Evolutionary conservation across 2,113 vertebrate species (phyloP).

Genomic region (Urocolius indicus): DNA sequence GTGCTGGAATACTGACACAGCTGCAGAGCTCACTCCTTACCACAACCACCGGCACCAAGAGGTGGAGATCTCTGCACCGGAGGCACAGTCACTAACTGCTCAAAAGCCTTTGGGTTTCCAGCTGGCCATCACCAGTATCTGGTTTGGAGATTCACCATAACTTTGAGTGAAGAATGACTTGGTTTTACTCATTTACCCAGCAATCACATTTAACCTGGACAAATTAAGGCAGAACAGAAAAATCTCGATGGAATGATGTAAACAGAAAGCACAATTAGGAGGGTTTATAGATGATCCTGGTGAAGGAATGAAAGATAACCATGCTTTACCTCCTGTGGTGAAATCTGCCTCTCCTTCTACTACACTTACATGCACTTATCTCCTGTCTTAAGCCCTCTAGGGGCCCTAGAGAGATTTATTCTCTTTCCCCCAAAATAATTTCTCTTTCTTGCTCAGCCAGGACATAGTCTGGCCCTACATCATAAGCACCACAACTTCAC

Average conservation of each 20-base stretch:
- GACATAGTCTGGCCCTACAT: neutral
- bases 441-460: neutral
- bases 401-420: neutral
- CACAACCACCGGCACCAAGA: neutral
- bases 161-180: neutral
- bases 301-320: neutral
- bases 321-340: fast-evolving
- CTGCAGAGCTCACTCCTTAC: neutral
- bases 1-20: neutral
- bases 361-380: neutral
- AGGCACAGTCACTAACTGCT: neutral
- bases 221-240: neutral
- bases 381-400: neutral
- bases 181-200: neutral
- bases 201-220: neutral
- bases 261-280: neutral
- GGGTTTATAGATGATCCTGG: neutral
- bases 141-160: neutral
- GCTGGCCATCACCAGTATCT: neutral
- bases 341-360: neutral
- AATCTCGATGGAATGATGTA: neutral
- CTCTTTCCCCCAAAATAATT: neutral
- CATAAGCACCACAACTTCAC: neutral
- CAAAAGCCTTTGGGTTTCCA: neutral
- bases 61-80: neutral